Evolutionary conservation across 2,888 invertebrate genomes (phyloP).

Genomic region (Iselma pallidipennis): DNA sequence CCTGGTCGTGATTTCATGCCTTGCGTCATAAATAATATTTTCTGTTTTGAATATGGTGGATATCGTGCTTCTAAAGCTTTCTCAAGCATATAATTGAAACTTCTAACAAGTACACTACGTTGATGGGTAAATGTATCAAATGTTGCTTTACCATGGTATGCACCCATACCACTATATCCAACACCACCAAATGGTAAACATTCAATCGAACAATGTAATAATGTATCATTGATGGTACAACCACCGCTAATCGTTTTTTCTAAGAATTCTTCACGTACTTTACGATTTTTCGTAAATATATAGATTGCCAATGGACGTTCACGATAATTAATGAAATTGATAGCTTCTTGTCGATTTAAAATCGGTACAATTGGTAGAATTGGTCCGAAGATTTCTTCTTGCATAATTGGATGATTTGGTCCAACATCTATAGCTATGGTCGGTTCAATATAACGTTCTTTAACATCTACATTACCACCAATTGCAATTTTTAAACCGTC

Average conservation of each 20-base stretch:
- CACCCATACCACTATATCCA: slow-evolving; percentile 91
- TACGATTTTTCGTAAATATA: slow-evolving; percentile 72
- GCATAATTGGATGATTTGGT: slow-evolving; percentile 77
- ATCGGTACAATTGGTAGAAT: slow-evolving; percentile 87
- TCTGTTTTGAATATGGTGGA: neutral
- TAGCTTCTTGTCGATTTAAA: slow-evolving; percentile 83
- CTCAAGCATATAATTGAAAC: neutral
- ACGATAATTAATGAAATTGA: slow-evolving; percentile 84
- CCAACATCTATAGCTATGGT: slow-evolving; percentile 80
- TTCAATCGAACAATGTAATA: slow-evolving; percentile 85
- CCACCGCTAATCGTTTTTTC: slow-evolving; percentile 80
- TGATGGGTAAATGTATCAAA: slow-evolving; percentile 95
- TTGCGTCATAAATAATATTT: neutral
- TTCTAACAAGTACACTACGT: slow-evolving; percentile 9
- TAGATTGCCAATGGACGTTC: slow-evolving; percentile 92
- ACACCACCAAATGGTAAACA: slow-evolving; percentile 97
- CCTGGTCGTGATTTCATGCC: neutral
- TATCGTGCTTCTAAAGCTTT: neutral
- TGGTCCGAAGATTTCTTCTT: slow-evolving; percentile 97
- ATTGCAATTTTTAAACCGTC: slow-evolving; percentile 72
- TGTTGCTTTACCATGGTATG: slow-evolving; percentile 87
- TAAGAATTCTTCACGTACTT: slow-evolving; percentile 64
- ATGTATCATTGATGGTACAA: slow-evolving; percentile 81
- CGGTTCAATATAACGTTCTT: slow-evolving; percentile 82
- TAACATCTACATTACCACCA: slow-evolving; percentile 77